Percentiles rank a stretch among this genome's conserved stretches.
These are phyloP conservation scores for Cerastis leucographa DNA, from an alignment of 2,888 invertebrate species.

Conservation along the genomic window DNA sequence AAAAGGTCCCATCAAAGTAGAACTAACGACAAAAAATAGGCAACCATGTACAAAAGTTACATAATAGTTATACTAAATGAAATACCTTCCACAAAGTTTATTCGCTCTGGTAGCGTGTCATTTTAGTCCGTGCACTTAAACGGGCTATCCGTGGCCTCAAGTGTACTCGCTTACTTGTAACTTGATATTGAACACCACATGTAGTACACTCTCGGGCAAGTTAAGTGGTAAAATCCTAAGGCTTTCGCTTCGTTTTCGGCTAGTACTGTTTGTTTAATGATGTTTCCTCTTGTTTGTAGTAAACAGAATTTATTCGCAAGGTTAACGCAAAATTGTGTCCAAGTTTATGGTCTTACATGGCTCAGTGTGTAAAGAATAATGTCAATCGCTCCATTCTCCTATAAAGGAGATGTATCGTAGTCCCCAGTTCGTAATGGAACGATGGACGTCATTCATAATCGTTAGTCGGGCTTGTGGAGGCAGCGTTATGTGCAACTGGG, in stretches of 20 bases:
- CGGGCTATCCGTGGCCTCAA: slow-evolving; percentile 62
- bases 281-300: slow-evolving; percentile 14
- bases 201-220: slow-evolving; percentile 54
- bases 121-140: slow-evolving; percentile 65
- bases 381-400: slow-evolving; percentile 35
- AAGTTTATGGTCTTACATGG: slow-evolving; percentile 11
- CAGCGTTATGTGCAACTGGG: slow-evolving; percentile 36
- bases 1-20: no score
- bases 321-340: background rate
- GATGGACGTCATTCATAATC: slow-evolving; percentile 57
- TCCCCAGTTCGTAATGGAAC: slow-evolving; percentile 42
- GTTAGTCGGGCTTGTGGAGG: slow-evolving; percentile 38
- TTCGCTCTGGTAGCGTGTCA: slow-evolving; percentile 59
- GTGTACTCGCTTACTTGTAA: slow-evolving; percentile 67
- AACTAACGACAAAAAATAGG: slow-evolving; percentile 2
- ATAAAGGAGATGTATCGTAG: slow-evolving; percentile 52
- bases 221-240: slow-evolving; percentile 60
- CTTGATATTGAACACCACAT: slow-evolving; percentile 64
- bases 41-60: slow-evolving; percentile 1
- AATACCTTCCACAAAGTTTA: slow-evolving; percentile 59
- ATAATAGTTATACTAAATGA: slow-evolving; percentile 50
- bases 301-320: background rate
- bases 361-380: slow-evolving; percentile 37
- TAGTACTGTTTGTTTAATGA: slow-evolving; percentile 30
- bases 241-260: slow-evolving; percentile 33